Evolutionary conservation across 1,140 invertebrate species (phyloP), one percentile per base, ranked within the genome.

Genomic region (Sitobion miscanthi): DNA sequence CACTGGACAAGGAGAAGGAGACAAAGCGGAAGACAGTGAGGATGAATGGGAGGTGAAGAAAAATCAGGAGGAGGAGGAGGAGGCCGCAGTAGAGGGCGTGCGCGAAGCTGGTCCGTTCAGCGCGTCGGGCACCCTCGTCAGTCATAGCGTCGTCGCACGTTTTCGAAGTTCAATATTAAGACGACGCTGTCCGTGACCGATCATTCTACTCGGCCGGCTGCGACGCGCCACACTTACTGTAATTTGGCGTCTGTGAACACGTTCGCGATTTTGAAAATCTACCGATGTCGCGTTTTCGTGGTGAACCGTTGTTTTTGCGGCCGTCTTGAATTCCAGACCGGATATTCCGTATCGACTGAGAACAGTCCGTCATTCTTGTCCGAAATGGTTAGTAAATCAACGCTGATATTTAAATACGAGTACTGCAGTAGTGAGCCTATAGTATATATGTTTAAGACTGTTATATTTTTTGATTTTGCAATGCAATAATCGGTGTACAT

Each of bases 111-210:
- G 21, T 38, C 82, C 21, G 35, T 83, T 35, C 38, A 35, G 82
- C 82, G 35, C 82, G 35, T 21, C 82, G 82, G 6, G n/a, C 82
- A 38, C 38, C 83, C 21, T 45, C 83, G 35, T 23, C 42, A 85
- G 83, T 85, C 23, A 42, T 85, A 85, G 9, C 42, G 11, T 42
- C 23, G 83, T 85, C 42, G 83, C 83, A 85, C 42, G 83, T 85
- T 85, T 77, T 85, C 23, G 35, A 85, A 85, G 42, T 85, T 85
- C 83, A 85, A 85, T 42, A 14, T 85, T 42, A 85, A 85, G 83
- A 45, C 38, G 23, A 21, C 38, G 83, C 82, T 23, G 21, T 85
- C 83, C 42, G 83, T 42, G 21, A 25, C 42, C 83, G 35, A 85
- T 85, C 83, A 42, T 42, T 42, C 35, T 25, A 25, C 7, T 25